phyloP scores from a whole-genome alignment of 1,140 invertebrate species.

The Penaeus indicus region DNA sequence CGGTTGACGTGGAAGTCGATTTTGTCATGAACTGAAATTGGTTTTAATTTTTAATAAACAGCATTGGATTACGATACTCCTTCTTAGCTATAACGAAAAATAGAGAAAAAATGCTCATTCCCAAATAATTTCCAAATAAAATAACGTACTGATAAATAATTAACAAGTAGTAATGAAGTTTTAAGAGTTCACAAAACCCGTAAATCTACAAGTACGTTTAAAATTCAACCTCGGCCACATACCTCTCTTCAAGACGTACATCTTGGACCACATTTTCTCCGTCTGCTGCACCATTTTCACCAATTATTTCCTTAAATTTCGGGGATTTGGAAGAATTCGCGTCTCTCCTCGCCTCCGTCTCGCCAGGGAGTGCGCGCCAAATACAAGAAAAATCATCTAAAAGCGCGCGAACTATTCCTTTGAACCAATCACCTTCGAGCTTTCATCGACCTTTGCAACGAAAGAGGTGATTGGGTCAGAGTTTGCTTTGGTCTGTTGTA shows the following conservation, averaged over 20 bases:
- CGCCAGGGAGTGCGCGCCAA: not conserved
- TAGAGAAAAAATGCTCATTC: too few species aligned
- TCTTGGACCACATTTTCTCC: conserved; percentile 58
- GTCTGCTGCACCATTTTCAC: conserved; percentile 11
- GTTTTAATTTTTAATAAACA: too few species aligned
- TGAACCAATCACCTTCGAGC: not conserved
- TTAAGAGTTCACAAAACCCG: not conserved
- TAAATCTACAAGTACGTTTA: not conserved
- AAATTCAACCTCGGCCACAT: not conserved
- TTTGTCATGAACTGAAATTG: too few species aligned
- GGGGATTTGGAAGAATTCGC: not conserved
- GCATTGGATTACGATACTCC: too few species aligned
- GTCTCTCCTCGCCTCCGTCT: not conserved
- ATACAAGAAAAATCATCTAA: not conserved
- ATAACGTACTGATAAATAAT: not conserved
- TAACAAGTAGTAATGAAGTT: not conserved
- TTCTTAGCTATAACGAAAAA: too few species aligned
- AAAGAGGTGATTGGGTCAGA: not conserved
- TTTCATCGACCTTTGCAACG: not conserved
- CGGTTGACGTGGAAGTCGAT: too few species aligned
- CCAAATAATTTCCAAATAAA: too few species aligned
- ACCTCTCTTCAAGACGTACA: conserved; percentile 55
- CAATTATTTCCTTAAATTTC: not conserved
- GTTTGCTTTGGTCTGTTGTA: not conserved
- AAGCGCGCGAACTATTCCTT: conserved; percentile 41